Base-by-base conservation (phyloP, 2,113 vertebrate species). In the Erythrolamprus reginae region DNA sequence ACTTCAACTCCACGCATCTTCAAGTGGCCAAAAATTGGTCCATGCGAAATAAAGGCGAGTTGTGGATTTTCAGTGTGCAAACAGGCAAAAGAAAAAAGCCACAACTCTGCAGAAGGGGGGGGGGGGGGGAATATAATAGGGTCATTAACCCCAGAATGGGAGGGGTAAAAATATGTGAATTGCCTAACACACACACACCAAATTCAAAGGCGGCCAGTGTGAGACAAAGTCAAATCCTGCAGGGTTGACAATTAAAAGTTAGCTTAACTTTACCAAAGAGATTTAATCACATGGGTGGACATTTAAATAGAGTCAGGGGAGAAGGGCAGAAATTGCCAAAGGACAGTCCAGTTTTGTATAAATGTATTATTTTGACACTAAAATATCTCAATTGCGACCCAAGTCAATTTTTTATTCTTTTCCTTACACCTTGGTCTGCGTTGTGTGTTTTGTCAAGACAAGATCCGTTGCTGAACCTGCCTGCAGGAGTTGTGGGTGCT, bases 1-100 rank as follows among this genome's bases (percentile, higher is more conserved):
- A n/a, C n/a, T n/a, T n/a, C n/a, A n/a, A n/a, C n/a, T n/a, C 10
- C 26, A n/a, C 10, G 10, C 0, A 1, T 61, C 10, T 28, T n/a
- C 10, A 61, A n/a, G 26, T 61, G 26, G 10, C 58, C 58, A 28
- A 61, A 23, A 61, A n/a, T 61, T 5, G 58, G 26, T 12, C 4
- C 26, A 10, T 0, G 0, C n/a, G 26, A 61, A 28, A 61, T 13
- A 0, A n/a, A 19, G 0, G 2, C 12, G 4, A 21, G 50, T 33
- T 1, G 0, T 53, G 38, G 8, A n/a, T 15, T 82, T 5, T 12
- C 6, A 2, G 19, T 28, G 48, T 52, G 56, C 33, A 4, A 26
- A 33, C n/a, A 7, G n/a, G 65, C n/a, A n/a, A n/a, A 33, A 38
- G n/a, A 8, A 38, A 70, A 70, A 56, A 70, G 19, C 33, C 15